Evolutionary conservation across 1,140 invertebrate species (phyloP).

Genomic region (Ptiloglossa arizonensis): DNA sequence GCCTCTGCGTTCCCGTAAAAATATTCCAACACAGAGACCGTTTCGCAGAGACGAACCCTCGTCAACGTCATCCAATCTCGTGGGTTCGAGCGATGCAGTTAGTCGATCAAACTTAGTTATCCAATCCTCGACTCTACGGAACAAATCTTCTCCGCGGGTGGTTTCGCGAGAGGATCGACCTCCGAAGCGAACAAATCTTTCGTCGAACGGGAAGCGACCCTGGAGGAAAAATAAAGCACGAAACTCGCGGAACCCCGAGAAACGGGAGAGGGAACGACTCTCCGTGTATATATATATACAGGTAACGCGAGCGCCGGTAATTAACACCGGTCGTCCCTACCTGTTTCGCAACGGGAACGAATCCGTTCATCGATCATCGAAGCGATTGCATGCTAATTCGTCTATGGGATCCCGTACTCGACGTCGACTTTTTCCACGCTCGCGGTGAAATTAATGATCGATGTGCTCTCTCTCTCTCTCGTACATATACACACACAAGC

Average conservation of each 20-base stretch:
- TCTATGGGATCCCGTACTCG: background rate
- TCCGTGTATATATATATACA: background rate
- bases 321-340: constrained; percentile 12
- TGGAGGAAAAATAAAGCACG: constrained; percentile 6
- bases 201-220: background rate
- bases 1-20: no score
- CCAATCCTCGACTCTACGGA: background rate
- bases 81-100: background rate
- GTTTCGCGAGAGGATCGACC: background rate
- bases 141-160: background rate
- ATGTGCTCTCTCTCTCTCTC: no score
- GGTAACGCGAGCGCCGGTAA: background rate
- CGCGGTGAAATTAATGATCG: constrained; percentile 18
- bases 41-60: background rate
- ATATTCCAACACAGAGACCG: background rate
- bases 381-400: constrained; percentile 19
- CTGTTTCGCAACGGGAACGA: background rate
- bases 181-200: background rate
- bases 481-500: no score
- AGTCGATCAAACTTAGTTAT: background rate
- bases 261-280: background rate
- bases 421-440: background rate
- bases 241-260: background rate
- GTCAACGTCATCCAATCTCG: background rate
- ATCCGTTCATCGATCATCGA: constrained; percentile 23